Base-by-base conservation (phyloP, 1,140 invertebrate genomes). In the Drosophila ananassae region DNA sequence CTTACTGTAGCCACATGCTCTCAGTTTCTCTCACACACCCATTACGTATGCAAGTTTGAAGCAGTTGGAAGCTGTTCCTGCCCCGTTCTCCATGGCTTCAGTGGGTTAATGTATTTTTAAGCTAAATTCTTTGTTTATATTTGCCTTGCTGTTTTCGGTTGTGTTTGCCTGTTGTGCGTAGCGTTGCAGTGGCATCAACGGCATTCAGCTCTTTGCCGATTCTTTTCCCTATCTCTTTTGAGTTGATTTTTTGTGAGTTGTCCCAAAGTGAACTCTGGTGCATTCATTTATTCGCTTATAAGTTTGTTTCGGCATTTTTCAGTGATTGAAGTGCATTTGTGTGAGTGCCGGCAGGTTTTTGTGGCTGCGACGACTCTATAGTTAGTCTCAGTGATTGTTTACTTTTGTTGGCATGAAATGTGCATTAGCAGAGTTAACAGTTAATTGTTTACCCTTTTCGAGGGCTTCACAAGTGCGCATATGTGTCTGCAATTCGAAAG, bases 51-150 rank as follows among this genome's bases (percentile, higher is more conserved):
- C 83, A 89, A 55, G 59, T 80, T 77, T 75, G 48, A 68, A 83
- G 62, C 77, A 67, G 60, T 67, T 67, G 46, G 37, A 46, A 10
- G 13, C 9, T 41, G 34, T 37, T 24, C 22, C 55, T 47, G 62
- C 50, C 39, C 39, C 24, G 12, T 22, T 51, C 32, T 66, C 37
- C 50, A 13, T 59, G 74, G 62, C 44, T 78, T 66, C 60, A 72
- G 48, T 79, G 76, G 79, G 67, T 89, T 87, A 89, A 87, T 87
- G 83, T 89, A 89, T 89, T 89, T 89, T 89, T 89, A 89, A 89
- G 83, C 83, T 89, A 89, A 89, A 89, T 83, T 89, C 83, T 83
- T 77, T 83, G 83, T 87, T 87, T 87, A 87, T 89, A 89, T 89
- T 89, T 89, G 76, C 76, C 51, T 58, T 89, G 73, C 67, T 83